phyloP scores from a whole-genome alignment of 2,888 invertebrate species.

The Yponomeuta plumbellus region DNA sequence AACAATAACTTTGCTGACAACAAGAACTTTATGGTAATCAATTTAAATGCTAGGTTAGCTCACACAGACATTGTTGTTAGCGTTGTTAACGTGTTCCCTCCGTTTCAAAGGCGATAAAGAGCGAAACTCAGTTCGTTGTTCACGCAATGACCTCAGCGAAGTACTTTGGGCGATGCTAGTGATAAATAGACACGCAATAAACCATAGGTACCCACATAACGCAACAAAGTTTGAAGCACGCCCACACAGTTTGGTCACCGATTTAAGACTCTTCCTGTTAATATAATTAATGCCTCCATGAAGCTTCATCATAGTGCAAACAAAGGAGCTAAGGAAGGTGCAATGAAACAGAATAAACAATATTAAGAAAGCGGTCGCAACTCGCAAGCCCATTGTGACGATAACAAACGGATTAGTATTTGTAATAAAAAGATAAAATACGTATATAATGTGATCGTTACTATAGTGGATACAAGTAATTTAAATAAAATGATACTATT shows the following conservation, averaged over 20 bases:
- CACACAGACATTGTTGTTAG: neutral
- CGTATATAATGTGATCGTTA: too few species aligned
- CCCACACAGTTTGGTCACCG: conserved; percentile 54
- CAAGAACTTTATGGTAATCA: neutral
- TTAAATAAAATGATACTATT: too few species aligned
- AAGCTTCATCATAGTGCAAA: neutral
- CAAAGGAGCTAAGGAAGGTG: neutral
- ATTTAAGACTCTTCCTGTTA: conserved; percentile 57
- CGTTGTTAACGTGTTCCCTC: neutral
- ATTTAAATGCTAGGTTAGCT: neutral
- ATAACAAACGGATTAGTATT: neutral
- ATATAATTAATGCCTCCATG: neutral
- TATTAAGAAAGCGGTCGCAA: neutral
- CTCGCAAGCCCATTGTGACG: neutral
- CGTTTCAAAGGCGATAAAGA: conserved; percentile 6
- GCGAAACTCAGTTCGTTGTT: conserved; percentile 18
- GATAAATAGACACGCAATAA: conserved; percentile 57
- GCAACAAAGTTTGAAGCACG: conserved; percentile 34
- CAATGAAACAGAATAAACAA: neutral
- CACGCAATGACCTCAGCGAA: conserved; percentile 48
- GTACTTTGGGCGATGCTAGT: conserved; percentile 28
- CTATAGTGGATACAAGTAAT: too few species aligned
- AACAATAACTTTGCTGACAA: neutral
- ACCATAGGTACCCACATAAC: conserved; percentile 32
- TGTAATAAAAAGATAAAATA: too few species aligned